These are phyloP conservation scores for Galago senegalensis DNA, from an alignment of 2,797 vertebrate genomes.

Conservation along the genomic window DNA sequence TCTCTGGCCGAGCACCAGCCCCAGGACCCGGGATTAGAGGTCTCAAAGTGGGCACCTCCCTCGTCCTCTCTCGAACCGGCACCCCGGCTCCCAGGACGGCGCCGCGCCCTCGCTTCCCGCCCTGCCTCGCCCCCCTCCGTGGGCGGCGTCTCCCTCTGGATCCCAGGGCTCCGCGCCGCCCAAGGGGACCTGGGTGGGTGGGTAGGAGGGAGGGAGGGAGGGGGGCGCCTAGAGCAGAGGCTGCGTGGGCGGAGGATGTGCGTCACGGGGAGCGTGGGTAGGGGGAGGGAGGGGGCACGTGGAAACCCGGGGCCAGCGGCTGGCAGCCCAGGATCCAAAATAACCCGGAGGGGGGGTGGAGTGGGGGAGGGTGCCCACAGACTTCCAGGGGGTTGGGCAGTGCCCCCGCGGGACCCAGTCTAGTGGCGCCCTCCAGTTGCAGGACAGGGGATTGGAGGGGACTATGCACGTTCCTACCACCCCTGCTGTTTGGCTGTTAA, in stretches of 20 bases:
- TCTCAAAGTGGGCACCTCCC: neutral
- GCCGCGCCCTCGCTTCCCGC: neutral
- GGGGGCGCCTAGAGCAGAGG: conserved; percentile 76
- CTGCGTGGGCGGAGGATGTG: conserved; percentile 89
- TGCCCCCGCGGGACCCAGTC: neutral
- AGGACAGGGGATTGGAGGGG: neutral
- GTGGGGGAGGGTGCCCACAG: conserved; percentile 55
- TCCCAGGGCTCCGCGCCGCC: conserved; percentile 64
- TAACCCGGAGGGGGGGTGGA: conserved; percentile 65
- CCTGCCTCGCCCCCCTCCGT: neutral
- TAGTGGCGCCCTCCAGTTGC: neutral
- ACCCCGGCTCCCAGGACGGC: neutral
- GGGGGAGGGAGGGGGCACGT: conserved; percentile 86
- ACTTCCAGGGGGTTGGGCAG: neutral
- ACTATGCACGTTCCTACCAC: neutral
- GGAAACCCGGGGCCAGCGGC: conserved; percentile 84
- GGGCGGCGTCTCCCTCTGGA: conserved; percentile 47
- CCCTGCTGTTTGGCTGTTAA: neutral
- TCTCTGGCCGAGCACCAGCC: neutral
- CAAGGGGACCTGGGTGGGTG: conserved; percentile 63
- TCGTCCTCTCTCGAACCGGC: neutral
- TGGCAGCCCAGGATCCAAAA: conserved; percentile 85
- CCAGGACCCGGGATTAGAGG: neutral
- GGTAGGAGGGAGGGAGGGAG: neutral
- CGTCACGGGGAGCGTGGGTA: conserved; percentile 87